phyloP scores from a whole-genome alignment of 1,140 invertebrate genomes.

The Colletes latitarsis region DNA sequence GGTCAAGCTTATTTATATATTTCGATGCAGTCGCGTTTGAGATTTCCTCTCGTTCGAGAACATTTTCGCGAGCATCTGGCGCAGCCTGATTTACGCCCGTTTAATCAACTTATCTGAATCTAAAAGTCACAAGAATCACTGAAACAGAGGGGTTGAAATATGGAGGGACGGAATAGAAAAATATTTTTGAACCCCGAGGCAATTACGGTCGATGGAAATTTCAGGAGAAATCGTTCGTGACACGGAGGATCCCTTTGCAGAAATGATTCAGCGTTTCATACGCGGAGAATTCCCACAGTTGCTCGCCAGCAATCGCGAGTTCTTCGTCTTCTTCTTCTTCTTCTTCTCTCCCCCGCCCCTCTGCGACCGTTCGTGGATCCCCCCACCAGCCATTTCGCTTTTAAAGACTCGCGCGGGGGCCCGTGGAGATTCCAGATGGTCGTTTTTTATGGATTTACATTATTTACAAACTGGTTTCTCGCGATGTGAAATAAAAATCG shows the following conservation, averaged over 20 bases:
- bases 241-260: not conserved
- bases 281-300: slow-evolving; percentile 35
- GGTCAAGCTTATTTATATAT: slow-evolving; percentile 38
- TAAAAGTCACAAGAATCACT: no score
- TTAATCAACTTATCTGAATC: slow-evolving; percentile 17
- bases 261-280: slow-evolving; percentile 34
- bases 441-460: slow-evolving; percentile 75
- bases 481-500: slow-evolving; percentile 74
- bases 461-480: slow-evolving; percentile 77
- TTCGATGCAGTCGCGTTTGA: slow-evolving; percentile 16
- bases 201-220: not conserved
- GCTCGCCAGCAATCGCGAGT: slow-evolving; percentile 14
- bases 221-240: not conserved
- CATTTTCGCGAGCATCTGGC: slow-evolving; percentile 21
- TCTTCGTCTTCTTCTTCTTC: slow-evolving; percentile 12
- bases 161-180: no score
- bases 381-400: slow-evolving; percentile 62
- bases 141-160: no score
- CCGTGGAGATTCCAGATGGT: slow-evolving; percentile 45
- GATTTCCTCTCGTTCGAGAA: slow-evolving; percentile 4
- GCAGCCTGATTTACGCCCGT: slow-evolving; percentile 4
- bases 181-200: no score
- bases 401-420: slow-evolving; percentile 64
- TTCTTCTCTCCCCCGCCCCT: not conserved
- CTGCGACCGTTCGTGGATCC: not conserved